Evolutionary conservation across 1,140 invertebrate species (phyloP).

Genomic region (Metopolophium dirhodum): DNA sequence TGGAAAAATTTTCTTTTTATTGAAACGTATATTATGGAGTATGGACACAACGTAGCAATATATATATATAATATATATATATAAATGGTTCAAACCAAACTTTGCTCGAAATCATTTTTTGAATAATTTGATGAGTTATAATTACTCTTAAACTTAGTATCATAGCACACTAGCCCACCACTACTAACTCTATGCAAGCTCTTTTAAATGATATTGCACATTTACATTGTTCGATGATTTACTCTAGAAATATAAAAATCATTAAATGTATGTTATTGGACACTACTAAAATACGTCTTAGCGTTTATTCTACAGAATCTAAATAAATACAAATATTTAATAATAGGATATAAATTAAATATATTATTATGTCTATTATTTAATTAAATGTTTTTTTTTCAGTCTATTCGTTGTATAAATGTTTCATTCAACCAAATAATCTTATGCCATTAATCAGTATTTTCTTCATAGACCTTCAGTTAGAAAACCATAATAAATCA

Average conservation of each 20-base stretch:
- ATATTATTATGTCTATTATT: not conserved
- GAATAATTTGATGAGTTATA: not conserved
- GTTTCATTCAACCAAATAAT: not conserved
- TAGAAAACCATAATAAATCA: not conserved
- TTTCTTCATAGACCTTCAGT: constrained; percentile 7
- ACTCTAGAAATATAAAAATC: not conserved
- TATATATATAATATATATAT: too few relatives aligned
- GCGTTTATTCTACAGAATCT: not conserved
- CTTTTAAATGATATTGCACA: not conserved
- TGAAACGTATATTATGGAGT: not conserved
- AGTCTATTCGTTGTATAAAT: not conserved
- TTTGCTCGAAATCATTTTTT: not conserved
- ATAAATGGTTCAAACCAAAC: not conserved
- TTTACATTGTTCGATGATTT: not conserved
- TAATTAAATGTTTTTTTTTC: not conserved
- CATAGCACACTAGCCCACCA: not conserved
- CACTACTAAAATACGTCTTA: not conserved
- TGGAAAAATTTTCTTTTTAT: not conserved
- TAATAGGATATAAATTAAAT: not conserved
- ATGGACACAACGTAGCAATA: not conserved
- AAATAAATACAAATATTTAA: too few relatives aligned
- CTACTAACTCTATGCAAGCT: not conserved
- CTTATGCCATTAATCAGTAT: not conserved
- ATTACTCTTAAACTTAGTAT: not conserved
- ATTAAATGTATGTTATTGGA: too few relatives aligned